Evolutionary conservation across 1,140 invertebrate species (phyloP), one percentile per base, ranked within the genome.

Genomic region (Drosophila parabipectinata): DNA sequence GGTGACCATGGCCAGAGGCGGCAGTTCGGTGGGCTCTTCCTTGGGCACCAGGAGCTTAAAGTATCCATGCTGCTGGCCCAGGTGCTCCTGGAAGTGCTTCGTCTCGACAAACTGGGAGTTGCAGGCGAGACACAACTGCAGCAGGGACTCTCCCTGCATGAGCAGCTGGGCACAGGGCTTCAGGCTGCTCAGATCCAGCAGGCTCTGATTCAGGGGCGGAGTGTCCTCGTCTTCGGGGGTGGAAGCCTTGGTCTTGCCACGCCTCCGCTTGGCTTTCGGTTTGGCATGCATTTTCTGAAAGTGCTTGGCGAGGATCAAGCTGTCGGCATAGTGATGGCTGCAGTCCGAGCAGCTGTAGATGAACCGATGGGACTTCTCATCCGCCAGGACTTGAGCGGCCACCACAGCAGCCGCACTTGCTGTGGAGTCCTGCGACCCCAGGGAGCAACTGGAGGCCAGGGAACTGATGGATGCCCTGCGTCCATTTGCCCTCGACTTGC

Each of bases 291-390:
- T 56, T 21, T 62, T 64, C 12, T 77, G 82, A 37, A 82, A 88
- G 54, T 91, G 90, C 4, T 76, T 62, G 26, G 74, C 64, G 24
- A 91, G 77, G 12, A 50, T 50, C n/a, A 51, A 26, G 3, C 71
- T 53, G 54, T 91, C 79, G 9, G 53, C 61, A 47, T 91, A 91
- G 18, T 81, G 66, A 32, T 77, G 62, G 12, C 72, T 58, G 63
- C 90, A 91, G 41, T 69, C 67, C 7, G 62, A 56, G 41, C 90
- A 91, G 51, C 63, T 91, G 62, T 84, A 88, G 34, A 91, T 61
- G 28, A 89, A 68, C 44, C 76, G 24, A 48, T 76, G 72, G 5
- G 67, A 45, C 61, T 88, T 88, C 30, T 83, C 83, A 44, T 88
- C 76, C 8, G 68, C 83, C 24, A 88, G 48, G 39, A 88, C 80